Evolutionary conservation across 37 sponge, comb jelly and placozoan species (phyloP), one percentile per base, ranked within the genome.

Genomic region (Bolinopsis microptera): DNA sequence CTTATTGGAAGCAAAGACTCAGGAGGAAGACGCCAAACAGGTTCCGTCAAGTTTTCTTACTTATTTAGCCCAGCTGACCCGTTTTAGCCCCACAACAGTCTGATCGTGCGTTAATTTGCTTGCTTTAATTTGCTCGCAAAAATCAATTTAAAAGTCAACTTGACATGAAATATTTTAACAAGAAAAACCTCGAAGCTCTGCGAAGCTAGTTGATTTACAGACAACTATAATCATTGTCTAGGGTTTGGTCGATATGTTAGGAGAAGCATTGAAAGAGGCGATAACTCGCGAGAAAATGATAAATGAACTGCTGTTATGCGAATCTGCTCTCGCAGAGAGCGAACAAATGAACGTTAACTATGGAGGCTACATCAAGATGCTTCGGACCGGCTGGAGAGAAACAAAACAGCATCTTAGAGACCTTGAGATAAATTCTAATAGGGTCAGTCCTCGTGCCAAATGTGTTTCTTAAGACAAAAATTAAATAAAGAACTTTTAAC

Each of bases 21-120:
- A n/a, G 61, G 90, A 86, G 30, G 90, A 86, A 38, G 90, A 86
- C 61, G 40, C 90, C 0, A 34, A 16, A 26, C 61, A 86, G 90
- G 90, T 86, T 48, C n/a, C n/a, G n/a, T n/a, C n/a, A n/a, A n/a
- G n/a, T n/a, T n/a, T n/a, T n/a, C 13, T 48, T 5, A 18, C 13
- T 48, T 48, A 48, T 48, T 48, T 13, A 18, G 5, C 61, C 61
- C 61, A 48, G 13, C 61, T 48, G 61, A 48, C 61, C 61, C 61
- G 61, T 13, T n/a, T n/a, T n/a, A n/a, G n/a, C n/a, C n/a, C n/a
- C n/a, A n/a, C n/a, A n/a, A n/a, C n/a, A n/a, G n/a, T n/a, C n/a
- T n/a, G n/a, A n/a, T n/a, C n/a, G n/a, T n/a, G n/a, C n/a, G n/a
- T n/a, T n/a, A n/a, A n/a, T n/a, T n/a, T n/a, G n/a, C n/a, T n/a